These are phyloP conservation scores for Drosophila prolongata DNA, from an alignment of 2,888 invertebrate genomes.

Conservation along the genomic window DNA sequence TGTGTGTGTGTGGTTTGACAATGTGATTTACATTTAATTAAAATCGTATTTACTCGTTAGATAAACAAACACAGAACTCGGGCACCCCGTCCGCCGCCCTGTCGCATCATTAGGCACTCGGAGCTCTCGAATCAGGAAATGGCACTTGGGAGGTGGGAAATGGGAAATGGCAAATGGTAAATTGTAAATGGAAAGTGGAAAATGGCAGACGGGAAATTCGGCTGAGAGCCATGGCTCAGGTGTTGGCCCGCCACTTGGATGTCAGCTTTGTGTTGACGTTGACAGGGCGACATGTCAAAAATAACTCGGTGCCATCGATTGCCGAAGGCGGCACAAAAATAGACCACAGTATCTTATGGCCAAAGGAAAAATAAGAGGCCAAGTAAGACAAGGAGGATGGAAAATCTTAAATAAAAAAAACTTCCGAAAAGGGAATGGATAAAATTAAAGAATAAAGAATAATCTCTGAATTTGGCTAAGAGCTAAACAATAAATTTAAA, in stretches of 20 bases:
- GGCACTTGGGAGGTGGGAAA: background rate
- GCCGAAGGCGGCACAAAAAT: constrained; percentile 33
- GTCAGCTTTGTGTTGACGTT: constrained; percentile 39
- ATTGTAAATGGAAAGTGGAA: too few species aligned
- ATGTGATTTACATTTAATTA: constrained; percentile 81
- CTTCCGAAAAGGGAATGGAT: background rate
- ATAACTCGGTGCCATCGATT: constrained; percentile 52
- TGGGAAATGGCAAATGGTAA: background rate
- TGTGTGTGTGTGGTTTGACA: constrained; percentile 63
- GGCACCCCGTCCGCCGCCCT: constrained; percentile 12
- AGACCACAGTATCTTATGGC: constrained; percentile 12
- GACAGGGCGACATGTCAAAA: constrained; percentile 57
- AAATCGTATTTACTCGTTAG: constrained; percentile 80
- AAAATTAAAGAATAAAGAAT: background rate
- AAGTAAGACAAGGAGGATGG: background rate
- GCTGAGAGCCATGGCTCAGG: constrained; percentile 18
- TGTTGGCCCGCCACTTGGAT: constrained; percentile 41
- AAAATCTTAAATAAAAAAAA: background rate
- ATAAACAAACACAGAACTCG: constrained; percentile 66
- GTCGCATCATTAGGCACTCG: constrained; percentile 38
- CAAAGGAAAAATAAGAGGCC: background rate
- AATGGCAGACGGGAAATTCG: background rate
- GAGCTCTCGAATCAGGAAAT: constrained; percentile 10
- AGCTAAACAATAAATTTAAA: too few species aligned
- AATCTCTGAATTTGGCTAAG: too few species aligned